Base-by-base conservation (phyloP, 1,140 invertebrate genomes). In the Ceratosolen solmsi region DNA sequence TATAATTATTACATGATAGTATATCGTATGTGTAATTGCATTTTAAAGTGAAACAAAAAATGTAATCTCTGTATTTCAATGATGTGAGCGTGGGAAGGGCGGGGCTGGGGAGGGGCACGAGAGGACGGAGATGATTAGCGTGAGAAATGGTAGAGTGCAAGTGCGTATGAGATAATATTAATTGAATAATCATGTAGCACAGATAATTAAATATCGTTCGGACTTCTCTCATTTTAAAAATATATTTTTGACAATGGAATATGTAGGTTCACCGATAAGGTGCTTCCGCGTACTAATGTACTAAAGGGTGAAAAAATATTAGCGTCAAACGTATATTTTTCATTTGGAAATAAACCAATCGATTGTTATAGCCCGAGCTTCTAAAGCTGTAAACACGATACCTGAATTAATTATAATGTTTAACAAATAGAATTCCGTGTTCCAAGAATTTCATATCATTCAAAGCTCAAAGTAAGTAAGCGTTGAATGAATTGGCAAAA, bases 251-350 rank as follows among this genome's bases (percentile, higher is more conserved):
- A 56, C 8, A 8, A 38, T 71, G 11, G 3, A 65, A 70, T 38
- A 70, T 56, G 20, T 1, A 22, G 1, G 27, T 27, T 7, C 27
- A 51, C 38, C 17, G 60, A 54, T 17, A 41, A 74, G 36, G 54
- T 38, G 51, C 49, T 74, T 46, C 27, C 22, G 58, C 71, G 71
- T 80, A 80, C 70, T n/a, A n/a, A n/a, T n/a, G n/a, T n/a, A n/a
- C n/a, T n/a, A n/a, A n/a, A 72, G 13, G 36, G 20, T 30, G 68
- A 54, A 79, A 79, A 73, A 70, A 54, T 75, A n/a, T n/a, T 41
- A 73, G 30, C 72, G 54, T 82, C 30, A 73, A 78, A 82, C 68
- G 65, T 72, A 79, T 73, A 79, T 82, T 77, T 82, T 82, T 79
- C 41, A 65, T 17, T 60, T 13, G 17, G 8, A 63, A 58, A 15